A percentile compares a stretch with the other conserved stretches of the same genome.
These are phyloP conservation scores for Palaemon carinicauda DNA, from an alignment of 1,140 invertebrate species.

Conservation along the genomic window DNA sequence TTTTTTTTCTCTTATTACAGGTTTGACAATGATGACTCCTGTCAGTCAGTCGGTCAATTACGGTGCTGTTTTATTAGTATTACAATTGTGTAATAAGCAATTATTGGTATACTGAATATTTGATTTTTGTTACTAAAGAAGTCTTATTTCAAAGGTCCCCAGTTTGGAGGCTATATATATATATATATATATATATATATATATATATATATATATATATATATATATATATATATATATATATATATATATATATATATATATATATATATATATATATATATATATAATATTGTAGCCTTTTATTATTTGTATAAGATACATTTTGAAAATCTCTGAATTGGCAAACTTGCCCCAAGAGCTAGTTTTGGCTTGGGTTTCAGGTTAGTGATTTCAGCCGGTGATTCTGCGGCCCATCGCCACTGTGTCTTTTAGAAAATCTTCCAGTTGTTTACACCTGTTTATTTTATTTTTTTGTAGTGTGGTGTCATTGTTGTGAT, in stretches of 20 bases:
- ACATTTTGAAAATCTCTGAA: constrained; percentile 10
- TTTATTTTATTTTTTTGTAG: constrained; percentile 17
- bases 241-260: too few species aligned
- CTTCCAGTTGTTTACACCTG: constrained; percentile 37
- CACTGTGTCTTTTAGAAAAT: constrained; percentile 42
- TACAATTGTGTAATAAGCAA: neutral
- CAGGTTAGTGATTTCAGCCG: constrained; percentile 34
- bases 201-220: too few species aligned
- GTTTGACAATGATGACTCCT: too few species aligned
- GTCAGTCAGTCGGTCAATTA: too few species aligned
- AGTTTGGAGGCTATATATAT: neutral
- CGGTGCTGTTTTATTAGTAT: neutral
- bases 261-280: too few species aligned
- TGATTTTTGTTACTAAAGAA: too few species aligned
- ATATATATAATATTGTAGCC: too few species aligned
- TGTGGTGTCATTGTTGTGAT: constrained; percentile 26
- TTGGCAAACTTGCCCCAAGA: neutral
- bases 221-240: too few species aligned
- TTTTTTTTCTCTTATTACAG: too few species aligned
- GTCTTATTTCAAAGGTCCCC: neutral
- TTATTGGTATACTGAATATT: too few species aligned
- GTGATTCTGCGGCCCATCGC: constrained; percentile 36
- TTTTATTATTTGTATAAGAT: neutral
- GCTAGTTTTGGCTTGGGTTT: constrained; percentile 22
- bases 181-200: too few species aligned